Percentiles rank a stretch among this genome's conserved stretches.
phyloP scores from a whole-genome alignment of 2,797 vertebrate genomes.

The Halcyon badia region DNA sequence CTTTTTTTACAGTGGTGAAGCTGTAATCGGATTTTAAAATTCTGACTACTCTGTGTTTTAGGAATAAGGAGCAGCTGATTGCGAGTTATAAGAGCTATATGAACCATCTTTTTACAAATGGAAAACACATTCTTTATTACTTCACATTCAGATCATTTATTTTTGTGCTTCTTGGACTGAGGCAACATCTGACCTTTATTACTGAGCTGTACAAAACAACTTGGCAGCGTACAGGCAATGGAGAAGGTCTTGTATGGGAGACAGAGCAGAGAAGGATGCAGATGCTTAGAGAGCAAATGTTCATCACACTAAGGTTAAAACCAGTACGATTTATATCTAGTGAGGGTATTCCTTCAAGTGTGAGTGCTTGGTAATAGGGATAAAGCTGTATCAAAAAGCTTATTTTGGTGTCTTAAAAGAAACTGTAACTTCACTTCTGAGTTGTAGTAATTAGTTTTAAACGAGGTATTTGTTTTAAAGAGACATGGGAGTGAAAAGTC shows the following conservation, averaged over 20 bases:
- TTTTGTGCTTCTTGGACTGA: not conserved
- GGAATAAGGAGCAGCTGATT: not conserved
- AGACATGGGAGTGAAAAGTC: not conserved
- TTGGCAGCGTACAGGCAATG: not conserved
- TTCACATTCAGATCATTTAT: slow-evolving; percentile 11
- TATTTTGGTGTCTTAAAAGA: not conserved
- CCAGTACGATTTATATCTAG: not conserved
- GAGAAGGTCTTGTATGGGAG: not conserved
- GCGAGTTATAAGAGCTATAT: not conserved
- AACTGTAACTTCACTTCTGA: not conserved
- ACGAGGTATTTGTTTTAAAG: not conserved
- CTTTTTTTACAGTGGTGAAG: not conserved
- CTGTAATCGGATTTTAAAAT: slow-evolving; percentile 43
- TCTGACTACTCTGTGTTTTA: not conserved
- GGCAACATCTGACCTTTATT: slow-evolving; percentile 39
- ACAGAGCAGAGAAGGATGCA: not conserved
- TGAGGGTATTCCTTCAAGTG: not conserved
- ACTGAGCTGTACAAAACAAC: not conserved
- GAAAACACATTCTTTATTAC: not conserved
- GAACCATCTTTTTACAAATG: not conserved
- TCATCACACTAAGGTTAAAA: not conserved
- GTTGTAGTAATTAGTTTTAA: not conserved
- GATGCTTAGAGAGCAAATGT: not conserved
- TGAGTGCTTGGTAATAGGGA: not conserved
- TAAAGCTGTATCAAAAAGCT: not conserved